Conservation (phyloP, 2,888 invertebrate species). For the Ormyrus pomaceus region DNA sequence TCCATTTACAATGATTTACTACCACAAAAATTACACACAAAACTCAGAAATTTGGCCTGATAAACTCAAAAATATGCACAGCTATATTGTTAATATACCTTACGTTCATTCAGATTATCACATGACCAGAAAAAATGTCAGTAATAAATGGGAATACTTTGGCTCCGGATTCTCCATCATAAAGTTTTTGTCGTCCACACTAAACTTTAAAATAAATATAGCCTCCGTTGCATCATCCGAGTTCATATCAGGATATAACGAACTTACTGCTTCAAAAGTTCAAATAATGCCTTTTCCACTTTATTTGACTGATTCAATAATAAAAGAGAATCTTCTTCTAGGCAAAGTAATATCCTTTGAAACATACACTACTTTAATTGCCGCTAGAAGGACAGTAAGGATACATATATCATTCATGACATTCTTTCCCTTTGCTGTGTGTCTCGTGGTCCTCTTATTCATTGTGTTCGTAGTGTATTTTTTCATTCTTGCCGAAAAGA, state of each 20-base stretch:
- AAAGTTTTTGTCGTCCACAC: background rate
- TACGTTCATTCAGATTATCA: background rate
- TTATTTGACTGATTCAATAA: background rate
- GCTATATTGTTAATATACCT: background rate
- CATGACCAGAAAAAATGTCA: background rate
- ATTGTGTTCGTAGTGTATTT: background rate
- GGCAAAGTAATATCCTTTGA: background rate
- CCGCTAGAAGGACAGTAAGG: background rate
- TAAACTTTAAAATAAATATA: background rate
- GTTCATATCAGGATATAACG: background rate
- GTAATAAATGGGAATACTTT: background rate
- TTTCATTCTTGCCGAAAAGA: background rate
- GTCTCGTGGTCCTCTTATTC: background rate
- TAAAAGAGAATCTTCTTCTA: background rate
- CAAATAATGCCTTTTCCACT: background rate
- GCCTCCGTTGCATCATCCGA: too few species aligned
- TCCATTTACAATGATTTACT: background rate
- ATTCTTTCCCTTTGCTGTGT: background rate
- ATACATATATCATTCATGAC: background rate
- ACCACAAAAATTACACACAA: background rate
- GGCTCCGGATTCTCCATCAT: background rate
- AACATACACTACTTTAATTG: background rate
- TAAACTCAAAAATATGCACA: background rate
- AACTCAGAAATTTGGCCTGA: background rate
- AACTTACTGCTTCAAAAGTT: background rate